Base-by-base conservation (phyloP, 1,140 invertebrate genomes). In the Eufriesea mexicana region DNA sequence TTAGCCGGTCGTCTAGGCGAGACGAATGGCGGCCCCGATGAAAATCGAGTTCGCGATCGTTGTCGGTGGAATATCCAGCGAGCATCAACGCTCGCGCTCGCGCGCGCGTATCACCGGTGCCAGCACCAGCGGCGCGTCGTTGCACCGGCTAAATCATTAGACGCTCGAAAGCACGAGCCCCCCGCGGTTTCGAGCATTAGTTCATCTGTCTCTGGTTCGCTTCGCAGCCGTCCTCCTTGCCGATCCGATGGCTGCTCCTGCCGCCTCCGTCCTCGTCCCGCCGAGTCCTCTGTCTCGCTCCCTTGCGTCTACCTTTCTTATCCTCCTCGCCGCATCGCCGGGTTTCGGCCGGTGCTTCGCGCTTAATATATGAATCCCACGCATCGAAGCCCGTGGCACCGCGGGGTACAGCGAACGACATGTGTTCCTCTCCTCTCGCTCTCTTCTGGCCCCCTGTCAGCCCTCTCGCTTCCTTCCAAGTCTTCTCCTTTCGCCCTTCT, bases 371-470 rank as follows among this genome's bases (percentile, higher is more conserved):
- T 92, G 93, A 94, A 94, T 93, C 93, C 92, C 92, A 94, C 93
- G 93, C 92, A 94, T 91, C 90, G 92, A 92, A 92, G 89, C 90
- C 80, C 90, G 90, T 86, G 88, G 91, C 93, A 90, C 93, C 84
- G 86, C 93, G 93, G 93, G 93, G 89, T 92, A 94, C 91, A 90
- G 83, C 91, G 89, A 94, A 90, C 93, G 93, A 94, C 94, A 94
- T 94, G 92, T 94, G 94, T 94, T 94, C 91, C 90, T 89, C 90
- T 90, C 86, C 86, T 76, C 75, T 51, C 74, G 75, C 71, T 71
- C 64, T 35, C 35, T 28, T 62, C 59, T 62, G 72, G 35, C 35
- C 35, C 35, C 1, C 35, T 1, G 4, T 1, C 35, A 35, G 35
- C 35, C 77, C 49, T 59, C 66, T 55, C n/a, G 59, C 74, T 57